A percentile compares a stretch with the other conserved stretches of the same genome.
Conservation (phyloP, 2,797 vertebrate genomes). For the Botia almorhae region DNA sequence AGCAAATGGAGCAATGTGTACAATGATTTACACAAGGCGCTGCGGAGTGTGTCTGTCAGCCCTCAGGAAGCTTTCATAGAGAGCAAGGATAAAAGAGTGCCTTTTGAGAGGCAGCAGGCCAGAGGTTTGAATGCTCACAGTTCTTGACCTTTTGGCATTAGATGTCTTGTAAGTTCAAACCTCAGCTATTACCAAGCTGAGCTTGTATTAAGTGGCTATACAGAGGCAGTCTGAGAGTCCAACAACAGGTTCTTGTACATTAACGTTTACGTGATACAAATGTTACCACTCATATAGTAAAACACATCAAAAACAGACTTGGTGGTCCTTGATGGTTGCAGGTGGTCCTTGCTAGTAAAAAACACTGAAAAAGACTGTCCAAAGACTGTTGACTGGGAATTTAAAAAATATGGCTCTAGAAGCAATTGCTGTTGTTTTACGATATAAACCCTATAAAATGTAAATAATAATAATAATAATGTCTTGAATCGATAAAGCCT, state of each 20-base stretch:
- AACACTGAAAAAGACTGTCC: no score
- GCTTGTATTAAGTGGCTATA: slow-evolving; percentile 47
- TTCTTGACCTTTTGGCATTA: slow-evolving; percentile 76
- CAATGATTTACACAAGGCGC: slow-evolving; percentile 49
- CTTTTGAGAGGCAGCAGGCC: slow-evolving; percentile 43
- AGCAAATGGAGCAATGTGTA: slow-evolving; percentile 37
- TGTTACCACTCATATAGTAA: no score
- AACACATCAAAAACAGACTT: no score
- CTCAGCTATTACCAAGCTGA: slow-evolving; percentile 71
- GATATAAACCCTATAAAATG: not conserved
- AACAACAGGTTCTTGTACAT: not conserved
- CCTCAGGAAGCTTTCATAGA: slow-evolving; percentile 46
- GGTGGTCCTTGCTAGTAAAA: no score
- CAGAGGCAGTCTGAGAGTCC: slow-evolving; percentile 16
- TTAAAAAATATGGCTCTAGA: no score
- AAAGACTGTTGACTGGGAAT: no score
- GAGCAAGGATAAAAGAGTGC: slow-evolving; percentile 63
- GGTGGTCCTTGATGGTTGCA: no score
- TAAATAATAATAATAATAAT: not conserved
- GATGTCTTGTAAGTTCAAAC: slow-evolving; percentile 76
- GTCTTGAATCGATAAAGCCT: not conserved
- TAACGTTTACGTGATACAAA: no score
- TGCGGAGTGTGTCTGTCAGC: slow-evolving; percentile 28
- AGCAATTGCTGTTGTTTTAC: not conserved
- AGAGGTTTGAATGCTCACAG: slow-evolving; percentile 68